These are phyloP conservation scores for Sebastes taczanowskii DNA, from an alignment of 2,797 vertebrate genomes.

Conservation along the genomic window DNA sequence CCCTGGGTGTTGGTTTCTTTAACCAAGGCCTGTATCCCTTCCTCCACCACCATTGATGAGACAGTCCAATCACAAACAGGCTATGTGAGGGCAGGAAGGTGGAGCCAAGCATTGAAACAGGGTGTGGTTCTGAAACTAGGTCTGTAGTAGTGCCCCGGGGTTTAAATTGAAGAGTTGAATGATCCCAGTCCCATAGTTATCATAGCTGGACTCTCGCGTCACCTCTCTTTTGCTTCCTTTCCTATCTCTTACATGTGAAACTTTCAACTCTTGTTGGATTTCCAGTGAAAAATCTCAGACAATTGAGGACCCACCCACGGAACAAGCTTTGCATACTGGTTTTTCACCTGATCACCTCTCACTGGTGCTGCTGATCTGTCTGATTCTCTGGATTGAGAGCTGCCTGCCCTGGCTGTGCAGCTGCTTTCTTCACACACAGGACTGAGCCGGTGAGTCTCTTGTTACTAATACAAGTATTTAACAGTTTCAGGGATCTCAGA, in stretches of 20 bases:
- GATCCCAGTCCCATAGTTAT: slow-evolving; percentile 26
- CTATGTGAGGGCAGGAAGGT: slow-evolving; percentile 56
- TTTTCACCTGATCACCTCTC: slow-evolving; percentile 23
- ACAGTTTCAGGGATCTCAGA: background rate
- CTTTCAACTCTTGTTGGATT: slow-evolving; percentile 20
- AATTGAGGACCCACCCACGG: slow-evolving; percentile 15
- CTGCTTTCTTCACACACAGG: slow-evolving; percentile 20
- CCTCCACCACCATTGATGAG: slow-evolving; percentile 37
- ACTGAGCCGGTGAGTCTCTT: slow-evolving; percentile 73
- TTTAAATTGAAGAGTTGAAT: slow-evolving; percentile 76
- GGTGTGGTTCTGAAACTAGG: slow-evolving; percentile 80
- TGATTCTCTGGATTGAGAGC: slow-evolving; percentile 37
- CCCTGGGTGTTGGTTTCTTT: slow-evolving; percentile 28
- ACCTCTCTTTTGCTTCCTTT: background rate
- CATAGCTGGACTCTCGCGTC: slow-evolving; percentile 28
- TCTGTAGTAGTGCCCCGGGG: slow-evolving; percentile 52
- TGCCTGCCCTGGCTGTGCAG: slow-evolving; percentile 40
- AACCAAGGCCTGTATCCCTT: slow-evolving; percentile 31
- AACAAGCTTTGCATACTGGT: background rate
- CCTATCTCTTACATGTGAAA: background rate
- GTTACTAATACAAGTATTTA: background rate
- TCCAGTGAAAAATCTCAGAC: background rate
- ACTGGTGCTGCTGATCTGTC: slow-evolving; percentile 30
- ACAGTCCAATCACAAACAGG: slow-evolving; percentile 67
- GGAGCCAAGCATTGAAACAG: slow-evolving; percentile 72